Percentiles rank a stretch among this genome's conserved stretches.
phyloP scores from a whole-genome alignment of 2,888 invertebrate genomes.

The Trachelus troglodyta region DNA sequence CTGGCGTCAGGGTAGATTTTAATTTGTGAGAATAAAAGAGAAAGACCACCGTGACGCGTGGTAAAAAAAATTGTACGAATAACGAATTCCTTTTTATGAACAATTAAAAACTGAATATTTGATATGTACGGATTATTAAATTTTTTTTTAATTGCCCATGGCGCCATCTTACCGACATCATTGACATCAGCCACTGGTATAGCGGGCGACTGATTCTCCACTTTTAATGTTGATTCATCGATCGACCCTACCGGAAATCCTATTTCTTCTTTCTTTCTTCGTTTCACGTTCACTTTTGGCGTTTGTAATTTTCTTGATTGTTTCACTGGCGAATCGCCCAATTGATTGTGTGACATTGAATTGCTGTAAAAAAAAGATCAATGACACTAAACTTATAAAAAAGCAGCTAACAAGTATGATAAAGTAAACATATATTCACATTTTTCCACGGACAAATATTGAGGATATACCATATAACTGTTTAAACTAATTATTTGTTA shows the following conservation, averaged over 20 bases:
- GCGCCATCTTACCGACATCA: conserved; percentile 9
- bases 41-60: too few species aligned
- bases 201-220: neutral
- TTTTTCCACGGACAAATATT: neutral
- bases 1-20: neutral
- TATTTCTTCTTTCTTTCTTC: conserved; percentile 10
- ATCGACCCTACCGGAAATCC: conserved; percentile 3
- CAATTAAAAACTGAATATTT: too few species aligned
- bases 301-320: conserved; percentile 10
- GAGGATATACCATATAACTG: neutral
- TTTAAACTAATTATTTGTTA: neutral
- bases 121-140: neutral
- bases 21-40: too few species aligned
- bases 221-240: neutral
- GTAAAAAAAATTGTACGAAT: too few species aligned
- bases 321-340: neutral
- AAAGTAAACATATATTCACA: neutral
- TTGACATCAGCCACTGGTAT: neutral
- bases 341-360: neutral
- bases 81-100: conserved; percentile 9
- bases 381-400: neutral
- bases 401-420: neutral
- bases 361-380: neutral
- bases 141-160: neutral
- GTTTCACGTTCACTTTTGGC: conserved; percentile 16